Percentiles rank a stretch among this genome's conserved stretches.
These are phyloP conservation scores for Drosophila elegans DNA, from an alignment of 1,140 invertebrate genomes.

Conservation along the genomic window DNA sequence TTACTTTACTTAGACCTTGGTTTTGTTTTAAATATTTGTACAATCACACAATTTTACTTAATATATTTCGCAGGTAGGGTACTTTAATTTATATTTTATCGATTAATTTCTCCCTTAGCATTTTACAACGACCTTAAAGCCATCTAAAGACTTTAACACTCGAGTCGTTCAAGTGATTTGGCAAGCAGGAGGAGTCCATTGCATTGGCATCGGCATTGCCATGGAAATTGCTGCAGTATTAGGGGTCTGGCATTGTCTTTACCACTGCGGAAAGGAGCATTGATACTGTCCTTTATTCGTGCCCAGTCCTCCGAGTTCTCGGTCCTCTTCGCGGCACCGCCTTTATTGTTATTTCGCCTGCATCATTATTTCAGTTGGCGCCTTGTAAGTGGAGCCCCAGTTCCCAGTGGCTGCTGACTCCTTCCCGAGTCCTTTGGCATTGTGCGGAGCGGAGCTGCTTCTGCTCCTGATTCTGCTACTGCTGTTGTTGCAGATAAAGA, in stretches of 20 bases:
- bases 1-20: too few species aligned
- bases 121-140: constrained; percentile 2
- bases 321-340: constrained; percentile 28
- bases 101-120: too few species aligned
- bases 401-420: constrained; percentile 16
- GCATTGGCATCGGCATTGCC: constrained; percentile 32
- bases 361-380: constrained; percentile 81
- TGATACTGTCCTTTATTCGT: constrained; percentile 27
- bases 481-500: constrained; percentile 78
- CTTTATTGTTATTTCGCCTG: constrained; percentile 81
- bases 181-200: constrained; percentile 16
- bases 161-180: neutral
- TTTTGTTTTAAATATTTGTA: too few species aligned
- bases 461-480: neutral
- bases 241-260: constrained; percentile 53
- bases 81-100: neutral
- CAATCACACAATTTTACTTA: neutral
- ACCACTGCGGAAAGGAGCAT: constrained; percentile 23
- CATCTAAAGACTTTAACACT: constrained; percentile 4
- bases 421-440: constrained; percentile 55
- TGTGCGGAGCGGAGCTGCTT: constrained; percentile 35
- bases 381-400: constrained; percentile 48
- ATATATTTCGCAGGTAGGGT: neutral
- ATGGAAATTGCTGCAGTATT: constrained; percentile 27
- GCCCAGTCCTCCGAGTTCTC: constrained; percentile 6